Conservation (phyloP, 2,888 invertebrate genomes). For the Drosophila crucigera region DNA sequence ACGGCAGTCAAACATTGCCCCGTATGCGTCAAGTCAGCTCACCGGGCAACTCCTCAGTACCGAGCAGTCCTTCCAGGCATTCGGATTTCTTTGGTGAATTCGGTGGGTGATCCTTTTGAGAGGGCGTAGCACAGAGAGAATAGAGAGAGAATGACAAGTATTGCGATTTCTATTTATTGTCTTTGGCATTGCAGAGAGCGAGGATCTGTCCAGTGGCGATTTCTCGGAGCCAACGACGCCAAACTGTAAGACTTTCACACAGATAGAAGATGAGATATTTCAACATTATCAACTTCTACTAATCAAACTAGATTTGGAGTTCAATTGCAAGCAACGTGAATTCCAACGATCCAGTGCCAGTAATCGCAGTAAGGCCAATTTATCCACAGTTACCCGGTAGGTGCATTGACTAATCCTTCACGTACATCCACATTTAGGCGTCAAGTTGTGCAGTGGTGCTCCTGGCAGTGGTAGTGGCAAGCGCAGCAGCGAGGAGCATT, state of each 20-base stretch:
- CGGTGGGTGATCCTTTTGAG: conserved; percentile 85
- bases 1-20: conserved; percentile 80
- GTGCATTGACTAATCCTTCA: background rate
- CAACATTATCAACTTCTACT: conserved; percentile 90
- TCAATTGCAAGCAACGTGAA: conserved; percentile 90
- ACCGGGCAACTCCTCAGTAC: conserved; percentile 87
- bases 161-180: conserved; percentile 4
- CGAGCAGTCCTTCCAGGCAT: conserved; percentile 89
- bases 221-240: conserved; percentile 86
- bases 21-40: conserved; percentile 88
- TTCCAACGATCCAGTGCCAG: conserved; percentile 75
- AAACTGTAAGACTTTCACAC: conserved; percentile 79
- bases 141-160: background rate
- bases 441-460: conserved; percentile 47
- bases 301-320: conserved; percentile 90
- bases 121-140: background rate
- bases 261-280: conserved; percentile 89
- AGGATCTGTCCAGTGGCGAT: conserved; percentile 86
- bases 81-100: conserved; percentile 89
- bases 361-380: conserved; percentile 70
- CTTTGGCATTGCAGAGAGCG: conserved; percentile 80
- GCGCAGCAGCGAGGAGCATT: conserved; percentile 78
- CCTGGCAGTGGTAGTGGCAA: conserved; percentile 63
- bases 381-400: conserved; percentile 5
- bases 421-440: conserved; percentile 26